A percentile compares a stretch with the other conserved stretches of the same genome.
Evolutionary conservation across 2,888 invertebrate genomes (phyloP).

Genomic region (Sphaerophoria taeniata): DNA sequence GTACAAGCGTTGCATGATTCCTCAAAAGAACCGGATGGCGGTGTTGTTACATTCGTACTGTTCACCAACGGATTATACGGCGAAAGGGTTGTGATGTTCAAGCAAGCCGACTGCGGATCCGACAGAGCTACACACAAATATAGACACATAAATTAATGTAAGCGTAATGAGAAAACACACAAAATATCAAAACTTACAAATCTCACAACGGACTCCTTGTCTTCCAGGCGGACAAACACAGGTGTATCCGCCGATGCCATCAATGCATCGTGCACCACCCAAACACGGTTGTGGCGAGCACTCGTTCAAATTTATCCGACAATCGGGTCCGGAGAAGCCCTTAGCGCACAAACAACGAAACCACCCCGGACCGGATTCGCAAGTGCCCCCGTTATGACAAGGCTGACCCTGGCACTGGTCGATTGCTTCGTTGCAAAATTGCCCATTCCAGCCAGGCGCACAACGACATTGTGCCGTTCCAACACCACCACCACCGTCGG

Average conservation of each 20-base stretch:
- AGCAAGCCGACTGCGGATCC: slow-evolving; percentile 82
- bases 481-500: slow-evolving; percentile 81
- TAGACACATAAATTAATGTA: slow-evolving; percentile 40
- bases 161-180: slow-evolving; percentile 41
- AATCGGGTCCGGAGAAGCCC: slow-evolving; percentile 92
- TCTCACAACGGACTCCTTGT: slow-evolving; percentile 89
- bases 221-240: slow-evolving; percentile 89
- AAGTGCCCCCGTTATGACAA: slow-evolving; percentile 94
- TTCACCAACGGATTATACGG: slow-evolving; percentile 79
- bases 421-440: slow-evolving; percentile 83
- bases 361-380: slow-evolving; percentile 94
- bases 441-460: slow-evolving; percentile 84
- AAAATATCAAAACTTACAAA: slow-evolving; percentile 84
- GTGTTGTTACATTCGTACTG: slow-evolving; percentile 38
- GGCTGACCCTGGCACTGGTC: slow-evolving; percentile 88
- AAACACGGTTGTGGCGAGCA: slow-evolving; percentile 91
- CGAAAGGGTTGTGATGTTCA: slow-evolving; percentile 80
- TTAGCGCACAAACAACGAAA: slow-evolving; percentile 93
- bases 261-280: slow-evolving; percentile 90
- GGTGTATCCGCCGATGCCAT: slow-evolving; percentile 89
- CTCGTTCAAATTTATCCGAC: slow-evolving; percentile 91
- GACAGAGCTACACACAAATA: slow-evolving; percentile 79
- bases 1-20: slow-evolving; percentile 93
- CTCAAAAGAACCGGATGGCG: slow-evolving; percentile 75
- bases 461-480: slow-evolving; percentile 84